A percentile compares a stretch with the other conserved stretches of the same genome.
Evolutionary conservation across 1,140 invertebrate species (phyloP).

Genomic region (Penaeus chinensis): DNA sequence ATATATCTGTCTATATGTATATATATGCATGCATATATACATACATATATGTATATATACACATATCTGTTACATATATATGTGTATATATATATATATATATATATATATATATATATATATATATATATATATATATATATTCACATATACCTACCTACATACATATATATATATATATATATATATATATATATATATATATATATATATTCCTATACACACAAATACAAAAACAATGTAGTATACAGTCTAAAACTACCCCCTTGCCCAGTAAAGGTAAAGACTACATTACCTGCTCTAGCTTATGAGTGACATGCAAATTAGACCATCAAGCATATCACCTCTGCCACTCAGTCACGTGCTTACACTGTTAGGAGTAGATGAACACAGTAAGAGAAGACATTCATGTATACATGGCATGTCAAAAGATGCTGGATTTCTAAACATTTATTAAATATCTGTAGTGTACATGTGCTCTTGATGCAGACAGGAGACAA

Average conservation of each 20-base stretch:
- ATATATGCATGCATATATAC: no score
- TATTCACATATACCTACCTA: neutral
- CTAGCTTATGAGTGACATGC: slow-evolving; percentile 56
- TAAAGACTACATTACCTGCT: slow-evolving; percentile 55
- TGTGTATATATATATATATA: neutral
- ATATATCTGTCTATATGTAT: neutral
- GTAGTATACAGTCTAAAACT: neutral
- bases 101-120: no score
- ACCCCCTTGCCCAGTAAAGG: slow-evolving; percentile 22
- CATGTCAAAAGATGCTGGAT: slow-evolving; percentile 16
- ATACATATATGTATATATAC: no score
- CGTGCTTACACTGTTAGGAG: slow-evolving; percentile 54
- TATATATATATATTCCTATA: neutral
- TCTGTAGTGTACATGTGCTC: neutral
- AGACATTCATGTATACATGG: slow-evolving; percentile 6
- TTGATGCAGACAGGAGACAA: neutral
- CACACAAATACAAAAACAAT: neutral
- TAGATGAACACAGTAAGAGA: slow-evolving; percentile 47
- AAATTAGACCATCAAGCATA: slow-evolving; percentile 58
- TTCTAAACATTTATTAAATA: slow-evolving; percentile 6
- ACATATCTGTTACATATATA: neutral
- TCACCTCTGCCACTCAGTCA: slow-evolving; percentile 37
- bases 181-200: neutral
- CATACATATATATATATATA: neutral
- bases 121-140: slow-evolving; percentile 15